Evolutionary conservation across 1,140 invertebrate genomes (phyloP).

Genomic region (Stegodyphus dumicola): DNA sequence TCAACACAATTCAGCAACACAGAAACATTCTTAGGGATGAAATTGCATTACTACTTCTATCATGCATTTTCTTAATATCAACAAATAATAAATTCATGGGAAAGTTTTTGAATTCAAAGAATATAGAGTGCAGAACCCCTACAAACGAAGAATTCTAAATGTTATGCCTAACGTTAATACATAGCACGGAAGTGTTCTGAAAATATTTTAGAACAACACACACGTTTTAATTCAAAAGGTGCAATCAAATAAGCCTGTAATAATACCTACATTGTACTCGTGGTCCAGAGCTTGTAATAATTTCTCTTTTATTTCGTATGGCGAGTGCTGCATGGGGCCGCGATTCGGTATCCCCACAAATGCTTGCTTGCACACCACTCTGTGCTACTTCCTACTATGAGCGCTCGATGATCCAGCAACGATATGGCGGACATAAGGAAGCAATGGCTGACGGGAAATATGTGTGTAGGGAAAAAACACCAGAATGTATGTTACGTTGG

Average conservation of each 20-base stretch:
- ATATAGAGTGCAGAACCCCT: no score
- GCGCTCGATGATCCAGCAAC: constrained; percentile 10
- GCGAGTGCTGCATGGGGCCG: constrained; percentile 73
- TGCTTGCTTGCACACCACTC: constrained; percentile 53
- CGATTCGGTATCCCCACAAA: constrained; percentile 50
- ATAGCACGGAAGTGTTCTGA: not conserved
- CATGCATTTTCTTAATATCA: no score
- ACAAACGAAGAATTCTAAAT: not conserved
- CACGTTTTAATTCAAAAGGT: not conserved
- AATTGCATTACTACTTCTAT: no score
- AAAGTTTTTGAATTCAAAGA: no score
- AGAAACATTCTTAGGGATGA: not conserved
- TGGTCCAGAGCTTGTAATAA: constrained; percentile 74
- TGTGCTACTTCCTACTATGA: constrained; percentile 48
- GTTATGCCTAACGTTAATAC: constrained; percentile 57
- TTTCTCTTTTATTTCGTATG: constrained; percentile 74
- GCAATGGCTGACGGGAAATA: constrained; percentile 36
- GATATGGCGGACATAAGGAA: constrained; percentile 40
- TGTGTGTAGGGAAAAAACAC: no score
- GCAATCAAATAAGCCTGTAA: not conserved
- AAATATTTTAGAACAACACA: not conserved
- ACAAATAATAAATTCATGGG: no score
- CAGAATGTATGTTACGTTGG: no score
- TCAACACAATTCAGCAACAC: not conserved
- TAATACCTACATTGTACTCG: constrained; percentile 75